A percentile compares a stretch with the other conserved stretches of the same genome.
Evolutionary conservation across 2,888 invertebrate species (phyloP).

Genomic region (Synanthedon tipuliformis): DNA sequence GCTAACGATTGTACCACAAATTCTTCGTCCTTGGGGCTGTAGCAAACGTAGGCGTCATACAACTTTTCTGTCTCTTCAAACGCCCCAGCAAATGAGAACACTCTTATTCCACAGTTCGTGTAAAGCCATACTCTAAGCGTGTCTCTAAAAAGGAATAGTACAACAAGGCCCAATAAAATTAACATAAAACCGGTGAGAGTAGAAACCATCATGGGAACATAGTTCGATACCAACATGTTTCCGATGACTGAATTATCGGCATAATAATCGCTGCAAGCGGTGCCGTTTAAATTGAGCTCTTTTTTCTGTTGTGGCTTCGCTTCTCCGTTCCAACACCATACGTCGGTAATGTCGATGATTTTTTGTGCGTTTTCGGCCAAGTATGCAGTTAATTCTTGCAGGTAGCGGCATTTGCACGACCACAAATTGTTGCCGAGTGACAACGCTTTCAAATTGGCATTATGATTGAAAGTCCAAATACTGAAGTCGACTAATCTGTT

Average conservation of each 20-base stretch:
- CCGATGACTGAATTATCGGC: conserved; percentile 86
- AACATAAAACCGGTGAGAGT: conserved; percentile 82
- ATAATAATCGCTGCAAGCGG: conserved; percentile 88
- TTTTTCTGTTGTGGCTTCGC: conserved; percentile 80
- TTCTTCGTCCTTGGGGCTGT: conserved; percentile 91
- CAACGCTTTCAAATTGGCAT: conserved; percentile 78
- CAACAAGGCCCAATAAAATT: conserved; percentile 79
- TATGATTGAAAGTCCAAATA: conserved; percentile 79
- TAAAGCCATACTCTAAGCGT: conserved; percentile 89
- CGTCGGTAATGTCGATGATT: conserved; percentile 81
- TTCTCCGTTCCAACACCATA: conserved; percentile 85
- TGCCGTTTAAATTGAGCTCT: conserved; percentile 85
- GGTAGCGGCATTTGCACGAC: conserved; percentile 91
- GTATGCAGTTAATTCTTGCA: conserved; percentile 86
- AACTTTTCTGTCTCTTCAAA: conserved; percentile 86
- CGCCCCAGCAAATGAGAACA: conserved; percentile 78
- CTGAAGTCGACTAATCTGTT: conserved; percentile 85
- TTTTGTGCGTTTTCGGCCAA: conserved; percentile 84
- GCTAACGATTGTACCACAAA: conserved; percentile 88
- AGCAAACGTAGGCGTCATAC: conserved; percentile 93
- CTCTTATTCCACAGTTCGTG: conserved; percentile 85
- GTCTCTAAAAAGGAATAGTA: conserved; percentile 87
- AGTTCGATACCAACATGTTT: conserved; percentile 84
- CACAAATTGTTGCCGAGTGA: conserved; percentile 87
- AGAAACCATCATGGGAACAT: conserved; percentile 85